Evolutionary conservation across 64 coral and sea anemone species (phyloP), one percentile per base, ranked within the genome.

Genomic region (Exaiptasia diaphana): DNA sequence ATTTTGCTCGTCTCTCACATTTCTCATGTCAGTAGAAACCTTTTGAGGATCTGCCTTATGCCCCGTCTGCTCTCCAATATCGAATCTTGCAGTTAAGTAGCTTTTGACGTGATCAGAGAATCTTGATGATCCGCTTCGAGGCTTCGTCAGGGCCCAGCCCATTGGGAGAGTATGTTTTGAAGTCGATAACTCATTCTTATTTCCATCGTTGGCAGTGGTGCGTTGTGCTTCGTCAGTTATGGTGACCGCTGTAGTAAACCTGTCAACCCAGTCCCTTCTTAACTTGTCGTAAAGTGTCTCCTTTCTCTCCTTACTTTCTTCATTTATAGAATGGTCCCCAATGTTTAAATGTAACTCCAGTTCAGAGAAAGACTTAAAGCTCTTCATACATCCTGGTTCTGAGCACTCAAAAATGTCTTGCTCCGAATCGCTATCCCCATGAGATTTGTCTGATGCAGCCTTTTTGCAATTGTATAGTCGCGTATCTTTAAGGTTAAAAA

Each of bases 301-400:
- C n/a, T n/a, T n/a, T n/a, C n/a, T n/a, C n/a, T n/a, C n/a, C 26
- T 74, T 38, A 52, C 35, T 79, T 39, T 56, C 62, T 44, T 79
- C 75, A 28, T 88, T 88, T 23, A 77, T 52, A 35, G 6, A 74
- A 63, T 89, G 84, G 45, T 87, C 73, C 46, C 76, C 76, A 33
- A 81, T 65, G 65, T 81, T 40, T 41, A 89, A 64, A 81, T 81
- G 76, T 62, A 44, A 52, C 55, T 89, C 65, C 20, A 89, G 86
- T 68, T 89, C 86, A 73, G 76, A 73, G 65, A 89, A 89, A 26
- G 76, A 73, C 50, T 48, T 37, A 71, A 89, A 89, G 35, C 38
- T 57, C 34, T 45, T 71, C 7, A 71, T 27, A 27, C 67, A 78
- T 67, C 52, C 67, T 23, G 49, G 64, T 27, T 83, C 65, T 20